Percentiles rank a stretch among this genome's conserved stretches.
phyloP scores from a whole-genome alignment of 2,797 vertebrate species.

The Clamator glandarius region DNA sequence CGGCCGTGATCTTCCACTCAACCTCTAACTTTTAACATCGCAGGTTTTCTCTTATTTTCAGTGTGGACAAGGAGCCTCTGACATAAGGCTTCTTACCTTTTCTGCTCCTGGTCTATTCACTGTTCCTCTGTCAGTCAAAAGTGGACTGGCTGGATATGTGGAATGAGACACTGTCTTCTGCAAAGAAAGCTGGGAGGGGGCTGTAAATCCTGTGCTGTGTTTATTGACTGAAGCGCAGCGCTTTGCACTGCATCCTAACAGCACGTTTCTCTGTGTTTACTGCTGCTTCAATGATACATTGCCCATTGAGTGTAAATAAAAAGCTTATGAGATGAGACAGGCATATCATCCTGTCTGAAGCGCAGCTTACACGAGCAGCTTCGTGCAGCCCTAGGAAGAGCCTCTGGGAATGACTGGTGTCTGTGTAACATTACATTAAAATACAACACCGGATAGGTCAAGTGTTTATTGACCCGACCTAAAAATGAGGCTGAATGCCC shows the following conservation, averaged over 20 bases:
- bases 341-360: constrained; percentile 47
- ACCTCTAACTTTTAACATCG: background rate
- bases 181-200: background rate
- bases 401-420: background rate
- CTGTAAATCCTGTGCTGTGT: constrained; percentile 3
- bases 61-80: background rate
- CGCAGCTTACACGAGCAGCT: constrained; percentile 34
- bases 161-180: background rate
- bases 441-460: background rate
- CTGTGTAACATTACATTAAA: background rate
- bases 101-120: background rate
- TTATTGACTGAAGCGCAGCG: background rate
- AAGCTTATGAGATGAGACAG: constrained; percentile 63
- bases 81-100: background rate
- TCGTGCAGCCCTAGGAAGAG: background rate
- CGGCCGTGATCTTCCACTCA: background rate
- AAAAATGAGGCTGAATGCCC: background rate
- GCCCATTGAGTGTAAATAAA: constrained; percentile 22
- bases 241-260: background rate
- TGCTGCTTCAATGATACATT: constrained; percentile 7
- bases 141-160: background rate
- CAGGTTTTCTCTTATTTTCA: background rate
- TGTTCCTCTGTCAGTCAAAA: background rate
- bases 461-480: background rate
- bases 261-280: background rate